These are phyloP conservation scores for Diadumene lineata DNA, from an alignment of 92 coral and sea anemone genomes.

Conservation along the genomic window DNA sequence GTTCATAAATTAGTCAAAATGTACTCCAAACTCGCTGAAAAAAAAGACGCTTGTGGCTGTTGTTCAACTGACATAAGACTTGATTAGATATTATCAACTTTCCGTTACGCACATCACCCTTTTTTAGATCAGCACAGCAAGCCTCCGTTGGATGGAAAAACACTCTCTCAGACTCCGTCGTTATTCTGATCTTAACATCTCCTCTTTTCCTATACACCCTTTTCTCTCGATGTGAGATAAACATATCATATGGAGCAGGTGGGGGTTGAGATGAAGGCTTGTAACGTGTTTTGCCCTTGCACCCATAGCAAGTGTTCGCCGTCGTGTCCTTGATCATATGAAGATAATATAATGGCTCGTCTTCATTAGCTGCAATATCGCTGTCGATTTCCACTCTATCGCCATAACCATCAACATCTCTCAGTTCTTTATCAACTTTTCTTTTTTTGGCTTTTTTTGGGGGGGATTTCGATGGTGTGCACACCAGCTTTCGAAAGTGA, in stretches of 20 bases:
- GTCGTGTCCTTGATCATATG: conserved; percentile 32
- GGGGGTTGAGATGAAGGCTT: conserved; percentile 48
- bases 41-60: conserved; percentile 23
- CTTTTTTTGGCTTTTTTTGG: too few species aligned
- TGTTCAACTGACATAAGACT: conserved; percentile 6
- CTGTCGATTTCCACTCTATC: conserved; percentile 12
- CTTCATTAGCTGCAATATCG: background rate
- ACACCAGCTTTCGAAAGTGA: conserved; percentile 38
- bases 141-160: conserved; percentile 54
- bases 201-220: conserved; percentile 45
- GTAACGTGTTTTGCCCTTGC: conserved; percentile 42
- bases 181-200: conserved; percentile 45
- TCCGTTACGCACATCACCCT: conserved; percentile 10
- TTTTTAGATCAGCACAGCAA: conserved; percentile 15
- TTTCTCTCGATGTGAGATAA: conserved; percentile 40
- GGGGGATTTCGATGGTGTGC: conserved; percentile 58
- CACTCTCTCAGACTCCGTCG: conserved; percentile 32
- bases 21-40: conserved; percentile 19
- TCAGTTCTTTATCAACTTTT: conserved; percentile 3
- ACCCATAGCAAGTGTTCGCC: conserved; percentile 59
- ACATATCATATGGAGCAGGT: conserved; percentile 61
- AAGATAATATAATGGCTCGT: conserved; percentile 37
- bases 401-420: conserved; percentile 39
- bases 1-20: conserved; percentile 42
- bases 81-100: background rate